phyloP scores from a whole-genome alignment of 37 sponge, comb jelly and placozoan genomes.

The Agelas oroides region DNA sequence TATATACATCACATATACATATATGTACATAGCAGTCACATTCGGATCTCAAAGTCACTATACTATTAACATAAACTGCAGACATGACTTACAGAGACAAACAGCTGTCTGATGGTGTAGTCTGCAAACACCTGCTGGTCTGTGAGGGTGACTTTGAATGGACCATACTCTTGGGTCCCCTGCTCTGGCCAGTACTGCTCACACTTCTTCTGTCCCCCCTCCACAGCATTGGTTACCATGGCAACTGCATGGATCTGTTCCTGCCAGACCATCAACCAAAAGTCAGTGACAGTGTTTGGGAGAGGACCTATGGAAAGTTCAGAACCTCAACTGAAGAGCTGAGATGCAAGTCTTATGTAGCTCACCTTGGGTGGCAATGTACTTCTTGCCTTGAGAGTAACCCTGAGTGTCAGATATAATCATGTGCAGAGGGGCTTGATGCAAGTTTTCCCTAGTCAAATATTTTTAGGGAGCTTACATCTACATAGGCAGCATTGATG shows the following conservation, averaged over 20 bases:
- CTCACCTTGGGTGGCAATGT: slow-evolving; percentile 70
- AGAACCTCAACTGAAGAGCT: too few relatives aligned
- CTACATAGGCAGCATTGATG: slow-evolving; percentile 63
- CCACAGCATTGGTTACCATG: slow-evolving; percentile 39
- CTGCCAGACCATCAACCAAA: slow-evolving; percentile 38
- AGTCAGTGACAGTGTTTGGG: slow-evolving; percentile 20
- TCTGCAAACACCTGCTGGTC: slow-evolving; percentile 21
- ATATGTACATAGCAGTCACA: too few relatives aligned
- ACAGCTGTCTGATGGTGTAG: slow-evolving; percentile 24
- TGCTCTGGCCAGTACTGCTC: slow-evolving; percentile 38
- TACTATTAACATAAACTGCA: too few relatives aligned
- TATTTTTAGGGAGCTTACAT: slow-evolving; percentile 25
- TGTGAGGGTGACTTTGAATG: slow-evolving; percentile 15
- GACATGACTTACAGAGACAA: background rate
- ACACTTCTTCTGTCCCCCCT: slow-evolving; percentile 28
- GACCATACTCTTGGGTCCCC: slow-evolving; percentile 3
- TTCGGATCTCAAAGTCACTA: too few relatives aligned
- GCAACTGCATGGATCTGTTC: slow-evolving; percentile 18
- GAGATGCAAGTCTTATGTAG: too few relatives aligned
- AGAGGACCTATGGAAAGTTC: slow-evolving; percentile 6
- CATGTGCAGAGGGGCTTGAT: background rate
- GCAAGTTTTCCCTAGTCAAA: too few relatives aligned
- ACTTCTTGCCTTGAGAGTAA: slow-evolving; percentile 27
- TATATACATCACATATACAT: too few relatives aligned
- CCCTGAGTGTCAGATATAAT: slow-evolving; percentile 41